These are phyloP conservation scores for Notechis scutatus DNA, from an alignment of 2,113 vertebrate species.

Conservation along the genomic window DNA sequence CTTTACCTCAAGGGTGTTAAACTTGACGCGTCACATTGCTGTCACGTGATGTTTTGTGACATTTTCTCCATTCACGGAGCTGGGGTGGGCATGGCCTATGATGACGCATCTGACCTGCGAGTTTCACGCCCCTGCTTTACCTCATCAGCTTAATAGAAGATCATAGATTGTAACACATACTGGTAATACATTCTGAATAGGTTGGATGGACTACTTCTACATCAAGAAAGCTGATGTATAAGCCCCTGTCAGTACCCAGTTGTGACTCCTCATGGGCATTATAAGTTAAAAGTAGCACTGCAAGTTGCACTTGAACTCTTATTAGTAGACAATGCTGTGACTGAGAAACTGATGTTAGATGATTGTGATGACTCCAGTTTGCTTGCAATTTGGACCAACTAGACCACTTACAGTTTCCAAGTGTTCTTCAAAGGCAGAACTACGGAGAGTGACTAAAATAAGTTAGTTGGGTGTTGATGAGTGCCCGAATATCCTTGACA, in stretches of 20 bases:
- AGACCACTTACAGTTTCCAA: neutral
- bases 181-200: neutral
- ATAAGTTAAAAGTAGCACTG: neutral
- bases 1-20: neutral
- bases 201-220: neutral
- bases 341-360: neutral
- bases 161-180: neutral
- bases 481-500: neutral
- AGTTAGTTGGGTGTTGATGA: neutral
- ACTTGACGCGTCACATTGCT: rapidly evolving
- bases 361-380: neutral
- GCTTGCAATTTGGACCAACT: neutral
- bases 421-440: neutral
- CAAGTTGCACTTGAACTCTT: neutral
- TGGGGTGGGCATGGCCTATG: too few species aligned
- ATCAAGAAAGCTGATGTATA: neutral
- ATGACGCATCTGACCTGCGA: too few species aligned
- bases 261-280: neutral
- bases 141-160: neutral
- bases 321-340: neutral
- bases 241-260: neutral
- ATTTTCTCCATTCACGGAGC: too few species aligned
- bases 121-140: neutral
- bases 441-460: neutral
- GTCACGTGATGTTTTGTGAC: too few species aligned